phyloP scores from a whole-genome alignment of 2,888 invertebrate species.

The Heliconius ethilla region DNA sequence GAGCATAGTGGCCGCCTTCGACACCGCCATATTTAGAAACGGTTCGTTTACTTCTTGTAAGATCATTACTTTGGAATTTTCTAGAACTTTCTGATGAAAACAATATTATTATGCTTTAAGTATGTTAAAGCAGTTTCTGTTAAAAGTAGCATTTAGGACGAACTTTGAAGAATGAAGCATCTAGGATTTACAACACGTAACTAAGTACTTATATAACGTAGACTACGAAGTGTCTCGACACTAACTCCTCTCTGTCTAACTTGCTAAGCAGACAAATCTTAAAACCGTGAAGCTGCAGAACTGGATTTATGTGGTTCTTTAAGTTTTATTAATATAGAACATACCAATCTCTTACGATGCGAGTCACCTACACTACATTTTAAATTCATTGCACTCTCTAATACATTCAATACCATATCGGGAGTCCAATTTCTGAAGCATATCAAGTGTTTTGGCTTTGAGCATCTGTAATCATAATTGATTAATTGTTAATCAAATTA shows the following conservation, averaged over 20 bases:
- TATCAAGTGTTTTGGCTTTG: constrained; percentile 60
- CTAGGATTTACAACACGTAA: too few species aligned
- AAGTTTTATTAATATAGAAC: constrained; percentile 3
- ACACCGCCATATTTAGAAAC: constrained; percentile 66
- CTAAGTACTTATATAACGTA: too few species aligned
- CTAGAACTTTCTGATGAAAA: constrained; percentile 55
- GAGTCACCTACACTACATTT: constrained; percentile 58
- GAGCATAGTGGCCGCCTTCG: constrained; percentile 67
- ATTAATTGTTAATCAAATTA: too few species aligned
- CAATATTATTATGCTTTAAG: background rate
- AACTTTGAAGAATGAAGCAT: too few species aligned
- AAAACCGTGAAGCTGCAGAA: too few species aligned
- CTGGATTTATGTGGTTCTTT: too few species aligned
- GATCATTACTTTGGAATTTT: constrained; percentile 65
- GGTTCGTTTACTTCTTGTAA: constrained; percentile 72
- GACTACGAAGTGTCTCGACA: too few species aligned
- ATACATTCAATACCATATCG: constrained; percentile 58
- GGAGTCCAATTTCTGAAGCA: constrained; percentile 72
- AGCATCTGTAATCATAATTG: constrained; percentile 6
- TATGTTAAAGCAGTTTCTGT: background rate
- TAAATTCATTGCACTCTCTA: constrained; percentile 63
- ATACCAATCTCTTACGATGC: constrained; percentile 60
- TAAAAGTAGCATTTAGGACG: too few species aligned
- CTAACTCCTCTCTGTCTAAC: too few species aligned
- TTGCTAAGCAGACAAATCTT: too few species aligned